A percentile compares a stretch with the other conserved stretches of the same genome.
phyloP scores from a whole-genome alignment of 2,797 vertebrate species.

The Poeciliopsis turneri region DNA sequence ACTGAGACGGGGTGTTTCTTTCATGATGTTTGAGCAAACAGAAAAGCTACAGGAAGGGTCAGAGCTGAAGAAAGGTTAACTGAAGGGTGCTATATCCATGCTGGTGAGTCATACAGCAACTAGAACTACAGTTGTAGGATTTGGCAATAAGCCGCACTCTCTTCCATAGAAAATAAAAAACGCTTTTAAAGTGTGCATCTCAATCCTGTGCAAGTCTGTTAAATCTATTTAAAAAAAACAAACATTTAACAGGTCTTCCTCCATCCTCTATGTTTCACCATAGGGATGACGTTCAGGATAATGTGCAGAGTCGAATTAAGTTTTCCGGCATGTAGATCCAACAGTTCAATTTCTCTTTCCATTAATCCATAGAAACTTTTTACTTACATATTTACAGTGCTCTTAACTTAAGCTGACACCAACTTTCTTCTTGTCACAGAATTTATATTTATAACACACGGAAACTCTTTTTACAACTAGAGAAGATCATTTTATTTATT shows the following conservation, averaged over 20 bases:
- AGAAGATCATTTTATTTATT: not conserved
- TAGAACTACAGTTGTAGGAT: not conserved
- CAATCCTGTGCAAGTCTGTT: not conserved
- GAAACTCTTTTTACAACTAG: not conserved
- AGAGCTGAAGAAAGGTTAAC: constrained; percentile 20
- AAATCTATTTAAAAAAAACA: not conserved
- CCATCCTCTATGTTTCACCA: not conserved
- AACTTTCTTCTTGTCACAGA: not conserved
- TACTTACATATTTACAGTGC: not conserved
- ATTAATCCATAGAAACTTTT: not conserved
- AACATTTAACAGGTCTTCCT: not conserved
- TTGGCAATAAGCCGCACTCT: not conserved
- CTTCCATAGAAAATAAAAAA: constrained; percentile 4
- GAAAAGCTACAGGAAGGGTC: constrained; percentile 2
- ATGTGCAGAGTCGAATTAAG: not conserved
- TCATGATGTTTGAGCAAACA: constrained; percentile 1
- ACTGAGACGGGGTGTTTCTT: constrained; percentile 19
- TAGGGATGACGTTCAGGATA: not conserved
- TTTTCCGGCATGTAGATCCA: not conserved
- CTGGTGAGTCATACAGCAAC: not conserved
- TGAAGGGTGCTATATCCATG: constrained; percentile 5
- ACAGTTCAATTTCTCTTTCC: not conserved
- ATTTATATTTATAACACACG: not conserved
- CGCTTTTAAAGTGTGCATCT: not conserved
- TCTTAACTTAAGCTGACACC: not conserved